A percentile compares a stretch with the other conserved stretches of the same genome.
phyloP scores from a whole-genome alignment of 1,140 invertebrate genomes.

The Magallana ariakensis region DNA sequence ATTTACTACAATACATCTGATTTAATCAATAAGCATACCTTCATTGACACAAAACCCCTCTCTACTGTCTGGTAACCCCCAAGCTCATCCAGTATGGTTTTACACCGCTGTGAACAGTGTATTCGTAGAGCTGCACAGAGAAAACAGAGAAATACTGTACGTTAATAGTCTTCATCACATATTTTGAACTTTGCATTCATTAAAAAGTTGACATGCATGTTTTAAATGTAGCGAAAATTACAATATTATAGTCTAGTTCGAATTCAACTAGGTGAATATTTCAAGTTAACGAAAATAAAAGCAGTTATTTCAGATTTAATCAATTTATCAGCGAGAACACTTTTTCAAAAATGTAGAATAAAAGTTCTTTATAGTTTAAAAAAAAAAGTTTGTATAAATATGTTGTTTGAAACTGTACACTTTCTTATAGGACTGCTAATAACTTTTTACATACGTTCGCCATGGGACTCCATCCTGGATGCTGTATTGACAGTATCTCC shows the following conservation, averaged over 20 bases:
- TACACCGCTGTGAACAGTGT: constrained; percentile 88
- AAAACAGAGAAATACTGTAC: background rate
- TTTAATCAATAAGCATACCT: constrained; percentile 82
- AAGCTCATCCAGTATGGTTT: constrained; percentile 86
- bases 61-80: constrained; percentile 91
- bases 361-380: background rate
- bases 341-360: background rate
- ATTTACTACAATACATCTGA: too few relatives aligned
- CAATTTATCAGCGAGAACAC: background rate
- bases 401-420: too few relatives aligned
- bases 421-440: too few relatives aligned
- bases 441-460: constrained; percentile 65
- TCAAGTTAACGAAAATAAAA: too few relatives aligned
- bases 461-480: constrained; percentile 77
- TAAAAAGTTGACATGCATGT: too few relatives aligned
- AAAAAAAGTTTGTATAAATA: too few relatives aligned
- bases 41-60: constrained; percentile 90
- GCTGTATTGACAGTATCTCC: constrained; percentile 79
- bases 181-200: too few relatives aligned
- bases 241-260: too few relatives aligned
- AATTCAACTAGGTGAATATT: too few relatives aligned
- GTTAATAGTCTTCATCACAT: too few relatives aligned
- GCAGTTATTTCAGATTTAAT: too few relatives aligned
- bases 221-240: too few relatives aligned
- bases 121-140: constrained; percentile 87